phyloP scores from a whole-genome alignment of 2,888 invertebrate genomes.

The Lasioglossum oenotherae region DNA sequence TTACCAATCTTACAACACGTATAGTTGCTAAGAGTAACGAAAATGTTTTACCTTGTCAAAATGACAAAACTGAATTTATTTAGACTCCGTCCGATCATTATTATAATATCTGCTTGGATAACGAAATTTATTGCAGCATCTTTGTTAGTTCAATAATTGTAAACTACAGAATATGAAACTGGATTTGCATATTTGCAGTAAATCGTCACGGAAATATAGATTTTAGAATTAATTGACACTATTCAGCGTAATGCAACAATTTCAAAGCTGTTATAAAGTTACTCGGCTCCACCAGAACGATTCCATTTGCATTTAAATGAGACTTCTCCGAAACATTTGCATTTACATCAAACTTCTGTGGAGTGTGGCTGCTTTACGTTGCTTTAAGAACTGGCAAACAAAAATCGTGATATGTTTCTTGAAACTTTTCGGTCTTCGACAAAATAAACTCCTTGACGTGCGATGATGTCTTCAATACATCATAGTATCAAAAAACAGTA shows the following conservation, averaged over 20 bases:
- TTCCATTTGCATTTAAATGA: conserved; percentile 4
- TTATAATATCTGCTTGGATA: not conserved
- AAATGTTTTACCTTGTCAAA: not conserved
- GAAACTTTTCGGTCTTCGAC: not conserved
- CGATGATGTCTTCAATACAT: not conserved
- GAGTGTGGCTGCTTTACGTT: not conserved
- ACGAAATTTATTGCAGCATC: not conserved
- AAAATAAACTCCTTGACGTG: not conserved
- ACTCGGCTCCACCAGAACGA: not conserved
- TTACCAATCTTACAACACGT: too few species aligned
- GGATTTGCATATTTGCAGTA: not conserved
- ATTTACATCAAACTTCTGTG: not conserved
- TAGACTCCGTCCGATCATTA: not conserved
- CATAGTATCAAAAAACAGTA: too few species aligned
- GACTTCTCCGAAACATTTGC: not conserved
- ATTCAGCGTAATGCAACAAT: not conserved
- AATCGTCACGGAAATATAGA: not conserved
- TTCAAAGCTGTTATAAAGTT: not conserved
- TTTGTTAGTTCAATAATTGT: too few species aligned
- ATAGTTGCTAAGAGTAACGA: not conserved
- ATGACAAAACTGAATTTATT: not conserved
- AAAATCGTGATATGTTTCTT: not conserved
- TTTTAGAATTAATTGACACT: not conserved
- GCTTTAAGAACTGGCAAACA: not conserved
- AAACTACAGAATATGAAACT: not conserved